These are phyloP conservation scores for Fregata magnificens DNA, from an alignment of 2,113 vertebrate species.

Conservation along the genomic window DNA sequence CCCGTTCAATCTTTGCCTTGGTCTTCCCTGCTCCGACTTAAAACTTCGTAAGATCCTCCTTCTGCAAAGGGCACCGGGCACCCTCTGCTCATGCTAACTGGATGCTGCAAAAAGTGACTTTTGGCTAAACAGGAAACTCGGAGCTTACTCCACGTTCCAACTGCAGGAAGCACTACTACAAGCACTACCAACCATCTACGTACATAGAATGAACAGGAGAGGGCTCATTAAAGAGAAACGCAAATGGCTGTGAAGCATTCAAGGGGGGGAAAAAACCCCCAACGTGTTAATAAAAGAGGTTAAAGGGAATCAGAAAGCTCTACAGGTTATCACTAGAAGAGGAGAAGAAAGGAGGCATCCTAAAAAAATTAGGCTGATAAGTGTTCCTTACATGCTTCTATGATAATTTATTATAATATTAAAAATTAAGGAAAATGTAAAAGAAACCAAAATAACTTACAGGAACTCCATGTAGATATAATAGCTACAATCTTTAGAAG, in stretches of 20 bases:
- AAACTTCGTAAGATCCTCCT: not conserved
- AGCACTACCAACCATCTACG: fast-evolving
- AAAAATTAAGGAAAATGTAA: not conserved
- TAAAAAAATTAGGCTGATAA: not conserved
- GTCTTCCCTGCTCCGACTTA: not conserved
- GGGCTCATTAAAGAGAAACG: not conserved
- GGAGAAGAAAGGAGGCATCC: not conserved
- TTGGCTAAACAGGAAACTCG: not conserved
- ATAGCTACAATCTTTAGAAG: not conserved
- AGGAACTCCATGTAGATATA: not conserved
- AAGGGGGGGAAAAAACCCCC: not conserved
- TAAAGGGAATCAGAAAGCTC: not conserved
- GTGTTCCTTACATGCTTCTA: not conserved
- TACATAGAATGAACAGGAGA: not conserved
- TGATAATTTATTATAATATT: not conserved
- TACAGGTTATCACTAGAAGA: not conserved
- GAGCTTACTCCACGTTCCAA: not conserved
- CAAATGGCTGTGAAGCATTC: not conserved
- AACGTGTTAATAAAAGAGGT: not conserved
- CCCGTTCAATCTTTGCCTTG: fast-evolving
- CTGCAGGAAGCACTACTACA: not conserved
- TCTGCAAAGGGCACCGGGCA: not conserved
- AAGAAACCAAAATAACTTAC: not conserved
- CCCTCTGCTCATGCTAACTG: not conserved
- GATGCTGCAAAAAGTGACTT: not conserved